phyloP scores from a whole-genome alignment of 92 coral and sea anemone species.

The Blastomussa wellsi region DNA sequence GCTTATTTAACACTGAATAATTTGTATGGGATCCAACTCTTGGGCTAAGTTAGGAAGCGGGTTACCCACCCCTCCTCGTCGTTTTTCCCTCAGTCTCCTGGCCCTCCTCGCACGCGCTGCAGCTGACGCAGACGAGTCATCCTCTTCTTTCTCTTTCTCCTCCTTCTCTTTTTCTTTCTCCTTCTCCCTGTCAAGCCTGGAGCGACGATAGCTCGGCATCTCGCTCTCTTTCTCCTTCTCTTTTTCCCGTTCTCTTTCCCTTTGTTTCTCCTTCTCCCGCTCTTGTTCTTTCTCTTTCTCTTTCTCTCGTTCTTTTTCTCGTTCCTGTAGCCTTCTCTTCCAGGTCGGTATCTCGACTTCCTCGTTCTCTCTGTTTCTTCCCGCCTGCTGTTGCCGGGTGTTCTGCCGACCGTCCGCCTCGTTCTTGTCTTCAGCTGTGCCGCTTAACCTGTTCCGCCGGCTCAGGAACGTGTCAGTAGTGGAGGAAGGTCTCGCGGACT shows the following conservation, averaged over 20 bases:
- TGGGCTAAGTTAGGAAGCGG: too few species aligned
- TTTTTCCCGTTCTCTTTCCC: constrained; percentile 61
- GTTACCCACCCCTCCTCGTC: constrained; percentile 38
- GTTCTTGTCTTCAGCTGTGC: constrained; percentile 56
- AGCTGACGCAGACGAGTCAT: constrained; percentile 41
- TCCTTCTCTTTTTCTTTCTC: constrained; percentile 76
- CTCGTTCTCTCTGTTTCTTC: constrained; percentile 76
- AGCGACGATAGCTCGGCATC: constrained; percentile 71
- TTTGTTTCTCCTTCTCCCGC: constrained; percentile 67
- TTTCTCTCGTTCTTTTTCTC: constrained; percentile 78
- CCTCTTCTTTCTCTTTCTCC: constrained; percentile 41
- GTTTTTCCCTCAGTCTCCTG: constrained; percentile 40
- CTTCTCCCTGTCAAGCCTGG: constrained; percentile 78
- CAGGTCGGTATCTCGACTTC: constrained; percentile 77
- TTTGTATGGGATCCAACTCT: not conserved
- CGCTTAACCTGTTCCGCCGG: constrained; percentile 53
- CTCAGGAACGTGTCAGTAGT: constrained; percentile 36
- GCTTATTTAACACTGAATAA: not conserved
- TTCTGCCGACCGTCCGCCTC: constrained; percentile 62
- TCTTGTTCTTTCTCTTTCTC: constrained; percentile 85
- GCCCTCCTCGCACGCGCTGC: constrained; percentile 22
- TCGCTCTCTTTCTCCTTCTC: constrained; percentile 73
- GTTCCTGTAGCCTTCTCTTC: constrained; percentile 72
- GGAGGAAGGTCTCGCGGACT: constrained; percentile 50
- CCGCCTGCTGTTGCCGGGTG: constrained; percentile 35